Conservation (phyloP, 2,888 invertebrate genomes). For the Pomacea canaliculata region DNA sequence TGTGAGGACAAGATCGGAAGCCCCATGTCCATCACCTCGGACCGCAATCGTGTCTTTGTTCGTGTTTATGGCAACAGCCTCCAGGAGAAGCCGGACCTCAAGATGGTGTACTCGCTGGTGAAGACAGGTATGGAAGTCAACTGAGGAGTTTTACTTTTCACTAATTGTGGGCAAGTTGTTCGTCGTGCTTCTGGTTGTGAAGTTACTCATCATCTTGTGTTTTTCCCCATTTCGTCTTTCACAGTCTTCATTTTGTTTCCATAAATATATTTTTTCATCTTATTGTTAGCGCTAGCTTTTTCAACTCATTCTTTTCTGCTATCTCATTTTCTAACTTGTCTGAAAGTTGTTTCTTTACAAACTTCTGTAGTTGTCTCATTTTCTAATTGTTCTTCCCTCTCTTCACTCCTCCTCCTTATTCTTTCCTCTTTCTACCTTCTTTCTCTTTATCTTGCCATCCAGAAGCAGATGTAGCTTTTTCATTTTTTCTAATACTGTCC, state of each 20-base stretch:
- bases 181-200: not conserved
- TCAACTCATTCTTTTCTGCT: too few relatives aligned
- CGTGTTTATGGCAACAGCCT: constrained; percentile 47
- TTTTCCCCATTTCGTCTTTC: not conserved
- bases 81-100: constrained; percentile 48
- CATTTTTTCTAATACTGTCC: too few relatives aligned
- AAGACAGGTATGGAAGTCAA: constrained; percentile 32
- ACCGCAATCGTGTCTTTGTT: constrained; percentile 56
- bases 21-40: constrained; percentile 44
- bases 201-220: not conserved
- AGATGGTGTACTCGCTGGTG: constrained; percentile 47
- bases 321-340: too few relatives aligned
- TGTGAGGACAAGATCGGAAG: constrained; percentile 44
- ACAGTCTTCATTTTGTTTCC: too few relatives aligned
- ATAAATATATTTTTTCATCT: too few relatives aligned
- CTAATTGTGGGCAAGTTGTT: not conserved
- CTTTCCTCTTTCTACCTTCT: not conserved
- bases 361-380: too few relatives aligned
- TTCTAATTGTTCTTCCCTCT: not conserved
- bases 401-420: not conserved
- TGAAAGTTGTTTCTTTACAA: too few relatives aligned
- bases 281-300: too few relatives aligned
- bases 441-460: too few relatives aligned
- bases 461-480: too few relatives aligned
- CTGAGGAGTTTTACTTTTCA: not conserved